Percentiles rank a stretch among this genome's conserved stretches.
These are phyloP conservation scores for Ochropacha duplaris DNA, from an alignment of 2,888 invertebrate genomes.

Conservation along the genomic window DNA sequence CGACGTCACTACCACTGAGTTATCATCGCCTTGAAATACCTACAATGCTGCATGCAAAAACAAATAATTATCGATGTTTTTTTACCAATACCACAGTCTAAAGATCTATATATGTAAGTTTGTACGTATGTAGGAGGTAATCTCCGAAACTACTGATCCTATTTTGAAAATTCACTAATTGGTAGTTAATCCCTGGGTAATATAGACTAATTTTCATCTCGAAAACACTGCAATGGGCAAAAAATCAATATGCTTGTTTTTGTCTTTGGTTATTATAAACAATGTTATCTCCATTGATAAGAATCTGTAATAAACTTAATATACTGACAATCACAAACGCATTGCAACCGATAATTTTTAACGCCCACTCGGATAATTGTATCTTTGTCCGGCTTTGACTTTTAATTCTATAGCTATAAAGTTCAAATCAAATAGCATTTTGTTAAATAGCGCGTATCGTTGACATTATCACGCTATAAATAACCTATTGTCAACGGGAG, in stretches of 20 bases:
- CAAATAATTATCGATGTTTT: too few species aligned
- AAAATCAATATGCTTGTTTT: neutral
- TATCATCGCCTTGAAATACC: too few species aligned
- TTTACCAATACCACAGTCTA: too few species aligned
- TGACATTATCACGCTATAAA: constrained; percentile 41
- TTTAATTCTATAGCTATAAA: neutral
- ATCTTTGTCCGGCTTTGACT: neutral
- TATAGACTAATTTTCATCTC: too few species aligned
- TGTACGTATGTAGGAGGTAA: too few species aligned
- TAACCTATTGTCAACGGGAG: constrained; percentile 34
- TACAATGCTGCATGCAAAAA: too few species aligned
- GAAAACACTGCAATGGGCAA: too few species aligned
- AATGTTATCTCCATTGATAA: neutral
- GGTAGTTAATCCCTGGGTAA: too few species aligned
- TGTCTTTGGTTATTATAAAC: neutral
- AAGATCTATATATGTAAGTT: too few species aligned
- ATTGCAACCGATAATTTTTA: neutral
- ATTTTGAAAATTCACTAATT: too few species aligned
- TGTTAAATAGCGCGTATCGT: constrained; percentile 10
- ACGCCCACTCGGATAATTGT: neutral
- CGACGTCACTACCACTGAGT: too few species aligned
- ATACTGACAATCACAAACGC: neutral
- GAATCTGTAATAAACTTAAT: neutral
- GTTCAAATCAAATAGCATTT: neutral
- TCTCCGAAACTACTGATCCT: too few species aligned